These are phyloP conservation scores for Heliornis fulica DNA, from an alignment of 2,113 vertebrate genomes.

Conservation along the genomic window DNA sequence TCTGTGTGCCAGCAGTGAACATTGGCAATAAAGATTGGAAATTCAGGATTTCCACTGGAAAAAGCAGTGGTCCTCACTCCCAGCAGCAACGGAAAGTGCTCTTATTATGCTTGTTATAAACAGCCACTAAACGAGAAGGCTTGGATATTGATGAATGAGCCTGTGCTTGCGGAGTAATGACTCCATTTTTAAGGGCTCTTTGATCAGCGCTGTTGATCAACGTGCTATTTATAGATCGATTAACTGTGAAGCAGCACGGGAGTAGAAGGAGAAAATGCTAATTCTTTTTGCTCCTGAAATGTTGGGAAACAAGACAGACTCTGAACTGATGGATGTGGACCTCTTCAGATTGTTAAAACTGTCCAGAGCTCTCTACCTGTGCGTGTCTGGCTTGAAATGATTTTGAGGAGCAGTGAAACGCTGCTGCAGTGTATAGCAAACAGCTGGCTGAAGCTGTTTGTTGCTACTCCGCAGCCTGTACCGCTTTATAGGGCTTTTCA, in stretches of 20 bases:
- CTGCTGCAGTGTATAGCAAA: rapidly evolving
- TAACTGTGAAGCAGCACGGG: not conserved
- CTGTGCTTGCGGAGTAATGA: not conserved
- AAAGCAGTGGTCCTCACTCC: not conserved
- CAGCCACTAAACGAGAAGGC: not conserved
- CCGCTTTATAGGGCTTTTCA: not conserved
- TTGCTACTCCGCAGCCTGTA: not conserved
- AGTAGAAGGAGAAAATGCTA: not conserved
- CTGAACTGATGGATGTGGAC: not conserved
- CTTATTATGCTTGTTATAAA: not conserved
- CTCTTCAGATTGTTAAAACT: not conserved
- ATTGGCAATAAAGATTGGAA: not conserved
- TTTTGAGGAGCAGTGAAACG: not conserved
- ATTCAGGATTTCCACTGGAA: not conserved
- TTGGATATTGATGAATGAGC: not conserved
- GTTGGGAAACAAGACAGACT: not conserved
- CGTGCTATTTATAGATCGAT: not conserved
- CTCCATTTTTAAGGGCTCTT: constrained; percentile 24
- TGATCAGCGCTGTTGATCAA: not conserved
- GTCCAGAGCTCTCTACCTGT: not conserved
- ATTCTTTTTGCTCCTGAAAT: not conserved
- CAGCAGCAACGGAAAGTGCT: not conserved
- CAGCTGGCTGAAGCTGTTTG: not conserved
- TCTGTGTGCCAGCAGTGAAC: not conserved
- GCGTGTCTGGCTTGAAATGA: not conserved